These are phyloP conservation scores for Phragmatobia fuliginosa DNA, from an alignment of 2,888 invertebrate species.

Conservation along the genomic window DNA sequence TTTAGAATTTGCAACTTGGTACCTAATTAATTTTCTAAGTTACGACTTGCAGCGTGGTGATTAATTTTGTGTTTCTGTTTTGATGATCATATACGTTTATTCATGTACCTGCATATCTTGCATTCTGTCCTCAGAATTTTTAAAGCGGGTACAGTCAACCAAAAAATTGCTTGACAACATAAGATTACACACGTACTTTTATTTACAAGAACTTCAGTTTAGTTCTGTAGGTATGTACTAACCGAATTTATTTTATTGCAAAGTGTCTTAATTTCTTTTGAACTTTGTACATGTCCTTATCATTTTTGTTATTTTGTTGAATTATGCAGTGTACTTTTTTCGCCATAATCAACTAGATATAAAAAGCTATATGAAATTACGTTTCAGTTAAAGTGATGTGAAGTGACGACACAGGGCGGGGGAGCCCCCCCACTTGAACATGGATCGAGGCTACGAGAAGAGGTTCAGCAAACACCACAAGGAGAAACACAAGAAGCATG, in stretches of 20 bases:
- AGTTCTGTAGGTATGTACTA: slow-evolving; percentile 49
- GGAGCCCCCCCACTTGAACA: slow-evolving; percentile 68
- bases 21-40: slow-evolving; percentile 31
- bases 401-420: slow-evolving; percentile 64
- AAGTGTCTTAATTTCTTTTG: slow-evolving; percentile 12
- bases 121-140: slow-evolving; percentile 39
- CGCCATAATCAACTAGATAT: slow-evolving; percentile 4
- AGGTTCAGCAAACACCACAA: slow-evolving; percentile 81
- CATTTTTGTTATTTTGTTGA: slow-evolving; percentile 23
- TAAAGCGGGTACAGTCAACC: slow-evolving; percentile 46
- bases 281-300: slow-evolving; percentile 44
- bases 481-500: slow-evolving; percentile 82
- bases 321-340: not conserved
- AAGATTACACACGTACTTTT: slow-evolving; percentile 37
- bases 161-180: slow-evolving; percentile 44
- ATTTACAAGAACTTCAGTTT: slow-evolving; percentile 43
- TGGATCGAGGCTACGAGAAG: slow-evolving; percentile 81
- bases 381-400: slow-evolving; percentile 80
- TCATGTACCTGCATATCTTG: slow-evolving; percentile 43
- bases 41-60: slow-evolving; percentile 30
- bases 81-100: slow-evolving; percentile 15
- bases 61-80: slow-evolving; percentile 25
- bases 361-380: slow-evolving; percentile 17
- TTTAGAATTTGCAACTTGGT: slow-evolving; percentile 54
- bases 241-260: slow-evolving; percentile 24